A percentile compares a stretch with the other conserved stretches of the same genome.
Conservation (phyloP, 53 echinoderm and acorn worm genomes). For the Pentamera pediparva region DNA sequence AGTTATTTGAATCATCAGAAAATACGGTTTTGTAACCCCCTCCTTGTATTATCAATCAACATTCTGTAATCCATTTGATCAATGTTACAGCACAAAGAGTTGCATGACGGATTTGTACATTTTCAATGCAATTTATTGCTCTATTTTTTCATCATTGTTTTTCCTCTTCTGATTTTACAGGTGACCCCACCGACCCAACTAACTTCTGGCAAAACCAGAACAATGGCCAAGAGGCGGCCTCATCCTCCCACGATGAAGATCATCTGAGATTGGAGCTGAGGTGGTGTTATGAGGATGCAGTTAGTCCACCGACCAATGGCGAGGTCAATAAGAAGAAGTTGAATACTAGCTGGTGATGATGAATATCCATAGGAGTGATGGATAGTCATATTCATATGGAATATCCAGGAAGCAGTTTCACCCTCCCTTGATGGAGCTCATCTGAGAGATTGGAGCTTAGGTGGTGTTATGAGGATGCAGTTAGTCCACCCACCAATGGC, state of each 20-base stretch:
- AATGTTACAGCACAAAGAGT: too few species aligned
- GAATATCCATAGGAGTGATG: background rate
- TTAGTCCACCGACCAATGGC: background rate
- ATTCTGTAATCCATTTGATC: too few species aligned
- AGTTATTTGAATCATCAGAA: too few species aligned
- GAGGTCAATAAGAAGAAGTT: background rate
- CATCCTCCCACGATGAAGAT: background rate
- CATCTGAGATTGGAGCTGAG: background rate
- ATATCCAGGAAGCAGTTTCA: background rate
- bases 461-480: background rate
- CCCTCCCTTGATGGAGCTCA: background rate
- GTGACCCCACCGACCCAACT: slow-evolving; percentile 9
- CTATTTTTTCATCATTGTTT: too few species aligned
- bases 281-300: background rate
- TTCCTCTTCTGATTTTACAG: too few species aligned
- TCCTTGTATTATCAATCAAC: too few species aligned
- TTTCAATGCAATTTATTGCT: too few species aligned
- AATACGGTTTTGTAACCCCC: too few species aligned
- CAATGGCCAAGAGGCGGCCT: background rate
- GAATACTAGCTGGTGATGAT: slow-evolving; percentile 2
- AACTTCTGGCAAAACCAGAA: slow-evolving; percentile 12
- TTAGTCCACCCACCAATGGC: background rate
- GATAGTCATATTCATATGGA: background rate
- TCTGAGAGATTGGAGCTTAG: background rate
- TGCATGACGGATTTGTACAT: too few species aligned